Conservation (phyloP, 2,888 invertebrate genomes). For the Meliscaeva auricollis region DNA sequence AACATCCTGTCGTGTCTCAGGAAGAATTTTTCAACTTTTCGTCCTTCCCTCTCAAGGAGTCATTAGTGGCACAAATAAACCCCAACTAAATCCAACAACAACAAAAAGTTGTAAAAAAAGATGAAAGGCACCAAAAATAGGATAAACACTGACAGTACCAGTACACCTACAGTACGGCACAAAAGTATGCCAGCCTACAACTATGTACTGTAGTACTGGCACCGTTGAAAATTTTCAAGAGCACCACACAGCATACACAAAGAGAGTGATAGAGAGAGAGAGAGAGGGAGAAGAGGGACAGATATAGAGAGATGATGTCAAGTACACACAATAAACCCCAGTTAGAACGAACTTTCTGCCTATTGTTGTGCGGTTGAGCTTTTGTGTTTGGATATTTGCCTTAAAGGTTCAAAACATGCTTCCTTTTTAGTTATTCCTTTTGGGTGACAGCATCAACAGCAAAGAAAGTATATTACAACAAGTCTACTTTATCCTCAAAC, state of each 20-base stretch:
- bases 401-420: conserved; percentile 39
- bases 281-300: not conserved
- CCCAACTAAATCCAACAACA: conserved; percentile 14
- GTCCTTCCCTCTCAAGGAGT: conserved; percentile 61
- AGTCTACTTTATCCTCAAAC: conserved; percentile 11
- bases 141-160: conserved; percentile 45
- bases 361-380: conserved; percentile 74
- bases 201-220: too few species aligned
- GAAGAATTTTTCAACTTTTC: conserved; percentile 45
- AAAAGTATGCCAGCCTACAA: not conserved
- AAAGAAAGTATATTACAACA: too few species aligned
- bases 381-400: conserved; percentile 61
- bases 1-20: conserved; percentile 29
- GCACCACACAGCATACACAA: conserved; percentile 22
- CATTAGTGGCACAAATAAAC: conserved; percentile 59
- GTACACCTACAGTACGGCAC: not conserved
- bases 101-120: conserved; percentile 45
- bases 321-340: conserved; percentile 74
- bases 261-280: not conserved
- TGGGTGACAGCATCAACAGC: conserved; percentile 32
- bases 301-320: conserved; percentile 62
- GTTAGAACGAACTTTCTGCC: conserved; percentile 60
- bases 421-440: conserved; percentile 23
- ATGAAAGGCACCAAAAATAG: conserved; percentile 39
- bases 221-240: conserved; percentile 53